Evolutionary conservation across 1,140 invertebrate genomes (phyloP).

Genomic region (Leptoteleia sp.): DNA sequence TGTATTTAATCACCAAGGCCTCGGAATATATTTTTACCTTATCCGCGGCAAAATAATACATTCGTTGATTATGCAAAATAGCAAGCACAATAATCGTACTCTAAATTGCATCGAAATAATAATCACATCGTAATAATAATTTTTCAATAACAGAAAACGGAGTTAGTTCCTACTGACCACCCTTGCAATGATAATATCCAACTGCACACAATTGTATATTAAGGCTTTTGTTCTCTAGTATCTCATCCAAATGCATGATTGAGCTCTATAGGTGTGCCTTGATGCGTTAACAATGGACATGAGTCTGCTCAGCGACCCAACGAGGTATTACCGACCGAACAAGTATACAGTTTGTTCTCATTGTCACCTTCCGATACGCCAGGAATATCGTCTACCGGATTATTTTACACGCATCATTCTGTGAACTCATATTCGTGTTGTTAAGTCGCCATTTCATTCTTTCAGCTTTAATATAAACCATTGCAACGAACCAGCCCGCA

Average conservation of each 20-base stretch:
- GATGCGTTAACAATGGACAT: slow-evolving; percentile 78
- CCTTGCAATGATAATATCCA: slow-evolving; percentile 63
- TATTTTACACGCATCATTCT: slow-evolving; percentile 70
- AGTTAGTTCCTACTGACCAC: slow-evolving; percentile 65
- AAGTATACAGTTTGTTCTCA: slow-evolving; percentile 78
- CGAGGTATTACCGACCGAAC: slow-evolving; percentile 79
- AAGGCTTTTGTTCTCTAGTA: slow-evolving; percentile 75
- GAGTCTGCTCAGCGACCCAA: slow-evolving; percentile 77
- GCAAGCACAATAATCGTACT: slow-evolving; percentile 27
- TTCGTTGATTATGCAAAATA: slow-evolving; percentile 5
- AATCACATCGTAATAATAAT: slow-evolving; percentile 48
- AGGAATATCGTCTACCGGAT: slow-evolving; percentile 75
- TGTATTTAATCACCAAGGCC: no score
- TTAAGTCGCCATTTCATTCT: slow-evolving; percentile 42
- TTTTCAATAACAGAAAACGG: slow-evolving; percentile 56
- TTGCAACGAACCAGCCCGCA: no score
- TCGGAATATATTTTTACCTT: no score
- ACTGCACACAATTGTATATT: slow-evolving; percentile 77
- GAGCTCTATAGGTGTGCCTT: slow-evolving; percentile 70
- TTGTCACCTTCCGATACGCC: slow-evolving; percentile 75
- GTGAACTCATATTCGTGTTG: slow-evolving; percentile 58
- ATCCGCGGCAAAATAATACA: slow-evolving; percentile 2
- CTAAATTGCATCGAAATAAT: slow-evolving; percentile 40
- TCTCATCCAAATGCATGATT: slow-evolving; percentile 76
- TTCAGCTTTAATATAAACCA: no score